phyloP scores from a whole-genome alignment of 30 jellyfish, hydroid and myxozoan species.

The Turritopsis dohrnii region DNA sequence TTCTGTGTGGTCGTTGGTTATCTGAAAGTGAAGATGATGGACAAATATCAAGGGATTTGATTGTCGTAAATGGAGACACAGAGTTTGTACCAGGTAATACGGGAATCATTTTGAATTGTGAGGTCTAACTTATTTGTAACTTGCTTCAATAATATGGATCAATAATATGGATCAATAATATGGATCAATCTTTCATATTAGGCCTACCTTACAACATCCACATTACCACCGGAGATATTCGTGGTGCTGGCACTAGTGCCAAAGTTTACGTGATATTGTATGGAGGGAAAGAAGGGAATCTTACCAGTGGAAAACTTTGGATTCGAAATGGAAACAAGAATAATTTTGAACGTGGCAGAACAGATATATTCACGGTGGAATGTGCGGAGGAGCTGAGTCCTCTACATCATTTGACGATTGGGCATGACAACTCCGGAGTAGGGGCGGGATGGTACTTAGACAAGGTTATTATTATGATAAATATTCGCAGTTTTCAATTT shows the following conservation, averaged over 20 bases:
- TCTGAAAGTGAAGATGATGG: conserved; percentile 98
- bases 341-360: conserved; percentile 78
- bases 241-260: conserved; percentile 96
- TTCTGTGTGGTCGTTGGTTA: conserved; percentile 90
- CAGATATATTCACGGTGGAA: conserved; percentile 86
- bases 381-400: conserved; percentile 93
- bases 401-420: conserved; percentile 78
- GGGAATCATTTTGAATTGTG: no score
- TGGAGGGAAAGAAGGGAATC: conserved; percentile 88
- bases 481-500: no score
- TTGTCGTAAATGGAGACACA: conserved; percentile 22
- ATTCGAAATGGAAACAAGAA: conserved; percentile 74
- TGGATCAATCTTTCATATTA: neutral
- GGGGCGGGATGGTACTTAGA: conserved; percentile 98
- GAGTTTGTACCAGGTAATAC: conserved; percentile 33
- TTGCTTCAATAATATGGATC: no score
- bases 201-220: conserved; percentile 85
- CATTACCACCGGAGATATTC: conserved; percentile 91
- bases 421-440: conserved; percentile 91
- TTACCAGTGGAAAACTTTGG: conserved; percentile 89
- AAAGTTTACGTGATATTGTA: conserved; percentile 71
- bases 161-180: no score
- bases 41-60: conserved; percentile 77
- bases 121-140: no score
- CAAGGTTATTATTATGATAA: conserved; percentile 72